Evolutionary conservation across 2,888 invertebrate species (phyloP).

Genomic region (Imbricaverruca yamaguchii): DNA sequence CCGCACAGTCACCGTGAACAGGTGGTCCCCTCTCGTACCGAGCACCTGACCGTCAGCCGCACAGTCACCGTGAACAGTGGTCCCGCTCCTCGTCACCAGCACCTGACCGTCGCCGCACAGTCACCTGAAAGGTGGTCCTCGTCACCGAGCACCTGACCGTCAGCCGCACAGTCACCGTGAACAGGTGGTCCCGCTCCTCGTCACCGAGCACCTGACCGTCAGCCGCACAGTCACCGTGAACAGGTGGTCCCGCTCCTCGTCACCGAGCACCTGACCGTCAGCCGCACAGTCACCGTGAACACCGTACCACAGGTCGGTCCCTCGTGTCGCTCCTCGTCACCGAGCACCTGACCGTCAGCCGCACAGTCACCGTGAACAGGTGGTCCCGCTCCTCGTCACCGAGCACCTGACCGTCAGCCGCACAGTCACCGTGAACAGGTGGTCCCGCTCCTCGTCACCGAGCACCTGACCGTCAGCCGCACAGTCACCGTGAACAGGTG

Average conservation of each 20-base stretch:
- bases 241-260: slow-evolving; percentile 62
- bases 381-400: slow-evolving; percentile 57
- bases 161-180: slow-evolving; percentile 44
- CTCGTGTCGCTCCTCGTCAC: slow-evolving; percentile 62
- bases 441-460: slow-evolving; percentile 57
- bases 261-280: slow-evolving; percentile 36
- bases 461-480: slow-evolving; percentile 57
- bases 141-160: slow-evolving; percentile 39
- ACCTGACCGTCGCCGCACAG: slow-evolving; percentile 57
- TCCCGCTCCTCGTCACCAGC: slow-evolving; percentile 59
- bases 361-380: slow-evolving; percentile 63
- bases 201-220: slow-evolving; percentile 56
- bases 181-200: slow-evolving; percentile 62
- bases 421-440: slow-evolving; percentile 55
- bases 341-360: slow-evolving; percentile 57
- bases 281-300: slow-evolving; percentile 48
- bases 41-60: slow-evolving; percentile 26
- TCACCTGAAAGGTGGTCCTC: slow-evolving; percentile 60
- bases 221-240: slow-evolving; percentile 62
- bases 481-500: slow-evolving; percentile 64
- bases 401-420: slow-evolving; percentile 26
- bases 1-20: slow-evolving; percentile 61
- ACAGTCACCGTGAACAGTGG: slow-evolving; percentile 54
- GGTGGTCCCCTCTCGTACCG: slow-evolving; percentile 57
- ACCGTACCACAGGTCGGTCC: too few relatives aligned